Evolutionary conservation across 2,113 vertebrate species (phyloP).

Genomic region (Mesocricetus auratus): DNA sequence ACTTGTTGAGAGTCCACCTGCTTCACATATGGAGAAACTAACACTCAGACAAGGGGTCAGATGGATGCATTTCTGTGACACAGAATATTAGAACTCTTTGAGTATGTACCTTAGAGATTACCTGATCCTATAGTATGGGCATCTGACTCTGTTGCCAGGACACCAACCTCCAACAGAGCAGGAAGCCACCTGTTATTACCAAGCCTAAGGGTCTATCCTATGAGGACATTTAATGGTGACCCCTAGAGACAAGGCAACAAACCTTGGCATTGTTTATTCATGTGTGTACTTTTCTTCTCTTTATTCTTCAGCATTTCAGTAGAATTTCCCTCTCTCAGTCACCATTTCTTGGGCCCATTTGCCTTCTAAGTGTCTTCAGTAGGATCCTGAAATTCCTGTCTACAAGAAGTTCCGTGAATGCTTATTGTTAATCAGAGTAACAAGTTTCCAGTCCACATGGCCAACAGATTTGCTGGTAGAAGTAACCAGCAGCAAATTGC

Average conservation of each 20-base stretch:
- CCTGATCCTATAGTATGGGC: neutral
- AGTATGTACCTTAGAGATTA: neutral
- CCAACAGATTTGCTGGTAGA: neutral
- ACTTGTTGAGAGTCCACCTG: neutral
- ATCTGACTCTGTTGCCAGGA: neutral
- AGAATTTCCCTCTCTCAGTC: neutral
- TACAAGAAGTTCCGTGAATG: neutral
- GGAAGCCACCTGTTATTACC: too few species aligned
- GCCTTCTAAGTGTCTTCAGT: neutral
- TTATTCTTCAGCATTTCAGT: neutral
- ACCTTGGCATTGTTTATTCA: neutral
- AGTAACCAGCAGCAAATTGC: slow-evolving; percentile 42
- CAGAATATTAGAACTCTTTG: neutral
- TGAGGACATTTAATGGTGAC: accelerated
- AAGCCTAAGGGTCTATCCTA: accelerated
- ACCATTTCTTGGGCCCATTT: neutral
- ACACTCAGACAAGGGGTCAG: accelerated
- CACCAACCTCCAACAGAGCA: neutral
- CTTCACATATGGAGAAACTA: neutral
- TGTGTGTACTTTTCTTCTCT: neutral
- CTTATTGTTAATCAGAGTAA: slow-evolving; percentile 41
- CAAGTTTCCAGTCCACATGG: neutral
- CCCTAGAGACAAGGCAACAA: neutral
- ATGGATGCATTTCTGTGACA: neutral
- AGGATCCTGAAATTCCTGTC: neutral